These are phyloP conservation scores for Tipula unca DNA, from an alignment of 2,888 invertebrate genomes.

Conservation along the genomic window DNA sequence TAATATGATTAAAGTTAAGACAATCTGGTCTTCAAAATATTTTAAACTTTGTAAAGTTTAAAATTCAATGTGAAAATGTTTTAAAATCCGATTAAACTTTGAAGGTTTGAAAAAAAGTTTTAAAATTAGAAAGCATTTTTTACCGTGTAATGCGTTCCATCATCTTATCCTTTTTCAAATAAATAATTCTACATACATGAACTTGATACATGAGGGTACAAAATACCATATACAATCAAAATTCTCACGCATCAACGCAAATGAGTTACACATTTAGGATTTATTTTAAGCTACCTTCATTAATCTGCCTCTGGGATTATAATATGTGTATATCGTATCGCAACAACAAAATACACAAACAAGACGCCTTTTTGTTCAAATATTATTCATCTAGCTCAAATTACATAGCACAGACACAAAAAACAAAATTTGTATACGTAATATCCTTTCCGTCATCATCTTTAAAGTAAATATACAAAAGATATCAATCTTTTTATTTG, in stretches of 20 bases:
- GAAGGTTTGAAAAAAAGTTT: too few relatives aligned
- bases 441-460: neutral
- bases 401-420: neutral
- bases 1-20: too few relatives aligned
- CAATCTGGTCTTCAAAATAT: too few relatives aligned
- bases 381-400: conserved; percentile 3
- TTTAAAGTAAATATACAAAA: neutral
- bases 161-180: too few relatives aligned
- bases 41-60: too few relatives aligned
- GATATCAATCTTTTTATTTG: conserved; percentile 2
- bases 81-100: too few relatives aligned
- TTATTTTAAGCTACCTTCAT: neutral
- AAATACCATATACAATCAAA: neutral
- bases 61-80: too few relatives aligned
- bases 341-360: neutral
- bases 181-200: too few relatives aligned
- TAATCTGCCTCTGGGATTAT: neutral
- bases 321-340: neutral
- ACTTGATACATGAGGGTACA: neutral
- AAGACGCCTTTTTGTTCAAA: neutral
- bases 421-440: neutral
- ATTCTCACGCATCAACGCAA: neutral
- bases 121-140: too few relatives aligned
- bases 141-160: too few relatives aligned
- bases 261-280: neutral